Conservation (phyloP, 1,140 invertebrate genomes). For the Cherax destructor region DNA sequence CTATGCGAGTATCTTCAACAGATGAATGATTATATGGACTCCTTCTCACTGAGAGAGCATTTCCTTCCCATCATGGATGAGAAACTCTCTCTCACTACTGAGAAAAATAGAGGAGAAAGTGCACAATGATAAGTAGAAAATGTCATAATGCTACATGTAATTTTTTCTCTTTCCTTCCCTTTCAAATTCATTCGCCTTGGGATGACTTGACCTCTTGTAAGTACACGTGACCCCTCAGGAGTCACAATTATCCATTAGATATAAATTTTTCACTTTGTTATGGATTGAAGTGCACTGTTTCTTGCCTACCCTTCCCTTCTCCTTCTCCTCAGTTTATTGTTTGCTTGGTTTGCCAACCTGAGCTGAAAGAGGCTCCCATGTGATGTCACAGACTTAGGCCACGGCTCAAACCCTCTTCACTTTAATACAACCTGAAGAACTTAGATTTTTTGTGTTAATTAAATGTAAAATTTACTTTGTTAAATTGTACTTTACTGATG, state of each 20-base stretch:
- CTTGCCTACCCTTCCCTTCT: slow-evolving; percentile 35
- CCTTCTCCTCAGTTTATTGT: slow-evolving; percentile 29
- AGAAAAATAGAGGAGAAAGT: slow-evolving; percentile 50
- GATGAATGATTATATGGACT: background rate
- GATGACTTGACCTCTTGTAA: slow-evolving; percentile 69
- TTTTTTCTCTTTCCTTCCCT: slow-evolving; percentile 70
- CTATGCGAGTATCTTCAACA: background rate
- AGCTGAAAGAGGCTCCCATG: slow-evolving; percentile 61
- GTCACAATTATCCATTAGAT: slow-evolving; percentile 66
- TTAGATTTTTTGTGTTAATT: background rate
- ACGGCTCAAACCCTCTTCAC: too few relatives aligned
- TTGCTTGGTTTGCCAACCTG: slow-evolving; percentile 51
- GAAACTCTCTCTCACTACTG: slow-evolving; percentile 15
- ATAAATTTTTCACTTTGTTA: slow-evolving; percentile 60
- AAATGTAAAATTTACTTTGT: background rate
- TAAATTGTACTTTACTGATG: background rate
- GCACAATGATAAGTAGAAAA: background rate
- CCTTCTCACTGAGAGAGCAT: slow-evolving; percentile 38
- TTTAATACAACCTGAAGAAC: too few relatives aligned
- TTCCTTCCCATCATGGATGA: slow-evolving; percentile 47
- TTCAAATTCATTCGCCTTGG: slow-evolving; percentile 67
- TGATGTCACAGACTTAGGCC: slow-evolving; percentile 36
- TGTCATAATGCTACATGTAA: slow-evolving; percentile 69
- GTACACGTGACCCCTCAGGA: slow-evolving; percentile 68
- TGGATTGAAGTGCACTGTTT: slow-evolving; percentile 67